Evolutionary conservation across 2,797 vertebrate genomes (phyloP).

Genomic region (Melanotaenia trifasciata): DNA sequence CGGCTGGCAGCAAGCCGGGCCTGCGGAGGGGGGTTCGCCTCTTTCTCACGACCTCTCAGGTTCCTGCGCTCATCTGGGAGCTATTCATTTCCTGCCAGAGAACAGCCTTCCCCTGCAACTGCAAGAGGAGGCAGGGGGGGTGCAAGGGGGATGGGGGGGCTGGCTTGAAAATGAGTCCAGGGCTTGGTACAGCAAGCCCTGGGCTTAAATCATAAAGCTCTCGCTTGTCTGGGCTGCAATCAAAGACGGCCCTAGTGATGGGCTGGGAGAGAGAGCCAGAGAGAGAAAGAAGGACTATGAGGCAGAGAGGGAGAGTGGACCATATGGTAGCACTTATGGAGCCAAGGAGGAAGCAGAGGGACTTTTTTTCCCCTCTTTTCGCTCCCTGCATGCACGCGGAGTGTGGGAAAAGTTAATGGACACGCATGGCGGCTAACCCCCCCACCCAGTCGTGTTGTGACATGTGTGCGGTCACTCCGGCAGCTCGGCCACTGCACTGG

Average conservation of each 20-base stretch:
- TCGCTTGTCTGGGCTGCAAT: conserved; percentile 89
- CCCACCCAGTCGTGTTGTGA: conserved; percentile 85
- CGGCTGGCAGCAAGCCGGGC: conserved; percentile 91
- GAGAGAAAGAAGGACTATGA: conserved; percentile 56
- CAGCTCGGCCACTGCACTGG: conserved; percentile 77
- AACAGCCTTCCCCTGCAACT: conserved; percentile 92
- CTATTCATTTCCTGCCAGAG: conserved; percentile 99
- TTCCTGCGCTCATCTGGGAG: conserved; percentile 98
- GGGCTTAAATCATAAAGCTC: conserved; percentile 91
- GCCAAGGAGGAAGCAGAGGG: conserved; percentile 89
- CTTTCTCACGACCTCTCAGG: conserved; percentile 99
- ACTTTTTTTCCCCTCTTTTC: conserved; percentile 64
- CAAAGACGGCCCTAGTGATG: conserved; percentile 83
- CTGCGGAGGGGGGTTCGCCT: conserved; percentile 91
- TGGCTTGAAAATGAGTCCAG: conserved; percentile 89
- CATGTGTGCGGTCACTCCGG: conserved; percentile 82
- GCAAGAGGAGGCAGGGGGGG: conserved; percentile 66
- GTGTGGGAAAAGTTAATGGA: conserved; percentile 97
- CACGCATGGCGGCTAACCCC: conserved; percentile 89
- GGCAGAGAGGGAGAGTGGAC: conserved; percentile 67
- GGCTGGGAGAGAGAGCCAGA: conserved; percentile 70
- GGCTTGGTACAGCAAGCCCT: conserved; percentile 90
- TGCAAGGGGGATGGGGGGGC: conserved; percentile 71
- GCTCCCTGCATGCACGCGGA: conserved; percentile 82
- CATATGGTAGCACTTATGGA: conserved; percentile 96